phyloP scores from a whole-genome alignment of 2,113 vertebrate species.

The Hyla sarda region DNA sequence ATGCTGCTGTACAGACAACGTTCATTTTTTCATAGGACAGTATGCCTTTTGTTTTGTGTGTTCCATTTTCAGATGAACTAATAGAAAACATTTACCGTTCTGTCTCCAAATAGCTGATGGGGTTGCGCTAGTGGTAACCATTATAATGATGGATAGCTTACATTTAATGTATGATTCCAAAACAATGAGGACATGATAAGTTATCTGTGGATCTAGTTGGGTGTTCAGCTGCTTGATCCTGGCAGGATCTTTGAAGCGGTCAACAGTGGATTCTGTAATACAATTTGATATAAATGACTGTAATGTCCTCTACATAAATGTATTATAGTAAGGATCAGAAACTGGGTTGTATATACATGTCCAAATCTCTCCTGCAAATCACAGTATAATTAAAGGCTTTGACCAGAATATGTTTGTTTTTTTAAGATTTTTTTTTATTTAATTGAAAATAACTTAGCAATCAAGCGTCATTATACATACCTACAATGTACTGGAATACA shows the following conservation, averaged over 20 bases:
- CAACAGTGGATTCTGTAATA: neutral
- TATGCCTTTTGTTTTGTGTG: neutral
- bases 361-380: no score
- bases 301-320: neutral
- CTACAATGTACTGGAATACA: no score
- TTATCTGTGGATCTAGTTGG: fast-evolving
- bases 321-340: neutral
- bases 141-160: conserved; percentile 42
- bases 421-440: no score
- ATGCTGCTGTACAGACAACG: conserved; percentile 26
- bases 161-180: conserved; percentile 37
- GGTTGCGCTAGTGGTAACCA: conserved; percentile 1
- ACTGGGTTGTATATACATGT: no score
- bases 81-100: conserved; percentile 10
- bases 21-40: neutral
- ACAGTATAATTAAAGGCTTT: no score
- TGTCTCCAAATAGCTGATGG: conserved; percentile 53
- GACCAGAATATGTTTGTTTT: no score
- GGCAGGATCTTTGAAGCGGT: neutral
- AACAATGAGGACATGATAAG: neutral
- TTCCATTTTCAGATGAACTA: conserved; percentile 50
- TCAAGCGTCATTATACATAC: no score
- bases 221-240: neutral
- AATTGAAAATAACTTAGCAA: no score
- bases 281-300: neutral